Conservation (phyloP, 1,140 invertebrate species). For the Nymphalis io region DNA sequence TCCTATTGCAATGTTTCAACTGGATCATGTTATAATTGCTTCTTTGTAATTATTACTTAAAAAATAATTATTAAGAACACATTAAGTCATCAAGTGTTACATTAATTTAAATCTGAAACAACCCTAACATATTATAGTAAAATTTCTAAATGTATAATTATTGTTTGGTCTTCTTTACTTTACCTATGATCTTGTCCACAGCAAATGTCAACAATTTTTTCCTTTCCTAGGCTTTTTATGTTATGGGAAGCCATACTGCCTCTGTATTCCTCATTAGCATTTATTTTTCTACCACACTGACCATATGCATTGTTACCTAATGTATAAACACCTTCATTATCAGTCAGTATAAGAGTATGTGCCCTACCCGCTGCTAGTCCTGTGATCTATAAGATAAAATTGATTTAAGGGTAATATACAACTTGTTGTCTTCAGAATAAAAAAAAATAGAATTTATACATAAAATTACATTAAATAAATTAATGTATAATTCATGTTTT, state of each 20-base stretch:
- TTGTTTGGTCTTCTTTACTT: conserved; percentile 3
- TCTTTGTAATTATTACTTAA: no score
- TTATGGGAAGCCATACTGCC: conserved; percentile 84
- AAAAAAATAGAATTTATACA: no score
- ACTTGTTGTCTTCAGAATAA: no score
- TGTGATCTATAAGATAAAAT: conserved; percentile 47
- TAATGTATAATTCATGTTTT: no score
- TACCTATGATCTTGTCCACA: conserved; percentile 95
- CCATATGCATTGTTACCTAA: conserved; percentile 97
- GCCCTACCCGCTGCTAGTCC: conserved; percentile 91
- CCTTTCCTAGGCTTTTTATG: conserved; percentile 84
- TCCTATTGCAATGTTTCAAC: no score
- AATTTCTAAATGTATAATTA: background rate
- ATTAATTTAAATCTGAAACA: background rate
- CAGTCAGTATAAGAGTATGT: conserved; percentile 91
- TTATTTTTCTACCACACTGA: conserved; percentile 93
- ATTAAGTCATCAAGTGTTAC: no score
- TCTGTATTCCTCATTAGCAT: conserved; percentile 89
- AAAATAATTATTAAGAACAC: no score
- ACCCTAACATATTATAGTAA: background rate
- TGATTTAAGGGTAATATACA: background rate
- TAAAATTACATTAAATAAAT: no score
- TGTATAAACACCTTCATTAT: conserved; percentile 89
- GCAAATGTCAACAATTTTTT: conserved; percentile 84
- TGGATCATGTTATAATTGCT: no score